These are phyloP conservation scores for Centropus bengalensis DNA, from an alignment of 2,113 vertebrate genomes.

Conservation along the genomic window DNA sequence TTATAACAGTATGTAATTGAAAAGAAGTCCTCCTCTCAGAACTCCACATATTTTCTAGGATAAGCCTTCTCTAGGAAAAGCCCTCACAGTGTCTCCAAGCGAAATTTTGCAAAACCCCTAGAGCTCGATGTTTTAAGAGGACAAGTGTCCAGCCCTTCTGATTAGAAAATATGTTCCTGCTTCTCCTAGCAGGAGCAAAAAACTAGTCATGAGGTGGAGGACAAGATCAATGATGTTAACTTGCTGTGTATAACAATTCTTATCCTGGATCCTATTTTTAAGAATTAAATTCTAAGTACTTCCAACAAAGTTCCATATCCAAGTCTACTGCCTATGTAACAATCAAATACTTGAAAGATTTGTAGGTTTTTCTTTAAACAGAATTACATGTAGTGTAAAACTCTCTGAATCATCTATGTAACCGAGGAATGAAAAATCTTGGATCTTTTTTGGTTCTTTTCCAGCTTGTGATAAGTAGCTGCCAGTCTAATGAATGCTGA, in stretches of 20 bases:
- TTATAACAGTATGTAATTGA: not conserved
- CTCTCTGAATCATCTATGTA: not conserved
- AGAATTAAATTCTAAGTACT: not conserved
- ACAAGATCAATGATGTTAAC: not conserved
- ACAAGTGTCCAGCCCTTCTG: not conserved
- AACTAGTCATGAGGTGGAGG: not conserved
- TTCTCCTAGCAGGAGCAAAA: not conserved
- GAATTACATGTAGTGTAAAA: not conserved
- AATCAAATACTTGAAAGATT: not conserved
- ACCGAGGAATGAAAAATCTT: not conserved
- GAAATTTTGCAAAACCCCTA: not conserved
- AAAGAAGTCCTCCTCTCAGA: not conserved
- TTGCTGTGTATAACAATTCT: not conserved
- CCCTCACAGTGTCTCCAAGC: not conserved
- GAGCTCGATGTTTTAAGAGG: not conserved
- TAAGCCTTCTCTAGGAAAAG: not conserved
- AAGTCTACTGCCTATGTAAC: not conserved
- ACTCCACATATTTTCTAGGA: not conserved
- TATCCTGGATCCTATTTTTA: not conserved
- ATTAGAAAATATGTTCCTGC: not conserved
- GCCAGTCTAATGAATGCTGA: slow-evolving; percentile 15
- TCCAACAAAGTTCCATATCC: not conserved
- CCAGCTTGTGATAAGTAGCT: not conserved
- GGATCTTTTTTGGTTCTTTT: not conserved
- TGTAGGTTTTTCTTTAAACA: not conserved